These are phyloP conservation scores for Gonioctena quinquepunctata DNA, from an alignment of 1,140 invertebrate species.

Conservation along the genomic window DNA sequence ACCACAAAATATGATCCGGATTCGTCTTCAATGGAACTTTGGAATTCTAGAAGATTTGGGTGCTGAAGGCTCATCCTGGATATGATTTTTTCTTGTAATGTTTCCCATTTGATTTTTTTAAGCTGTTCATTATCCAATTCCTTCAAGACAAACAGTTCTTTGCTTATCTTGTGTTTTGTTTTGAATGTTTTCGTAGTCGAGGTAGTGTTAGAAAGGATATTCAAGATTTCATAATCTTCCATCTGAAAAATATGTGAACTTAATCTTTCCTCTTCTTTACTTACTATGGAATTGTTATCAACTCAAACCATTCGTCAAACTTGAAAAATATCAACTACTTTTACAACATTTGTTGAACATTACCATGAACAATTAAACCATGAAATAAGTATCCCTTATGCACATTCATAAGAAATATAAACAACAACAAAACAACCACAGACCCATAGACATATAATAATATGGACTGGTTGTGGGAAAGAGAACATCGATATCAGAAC, in stretches of 20 bases:
- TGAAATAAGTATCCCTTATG: too few species aligned
- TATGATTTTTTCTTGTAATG: slow-evolving; percentile 51
- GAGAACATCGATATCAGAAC: too few species aligned
- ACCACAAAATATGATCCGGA: slow-evolving; percentile 59
- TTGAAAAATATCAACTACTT: too few species aligned
- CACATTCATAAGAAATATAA: too few species aligned
- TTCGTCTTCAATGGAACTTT: slow-evolving; percentile 37
- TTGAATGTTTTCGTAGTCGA: slow-evolving; percentile 69
- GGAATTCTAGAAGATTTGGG: slow-evolving; percentile 39
- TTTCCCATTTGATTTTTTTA: slow-evolving; percentile 61
- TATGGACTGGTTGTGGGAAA: too few species aligned
- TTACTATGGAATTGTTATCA: too few species aligned
- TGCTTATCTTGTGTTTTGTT: slow-evolving; percentile 60
- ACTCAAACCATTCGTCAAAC: too few species aligned
- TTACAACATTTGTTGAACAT: too few species aligned
- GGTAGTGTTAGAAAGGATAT: slow-evolving; percentile 65
- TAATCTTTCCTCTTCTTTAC: too few species aligned
- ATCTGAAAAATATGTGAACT: slow-evolving; percentile 27
- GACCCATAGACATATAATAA: too few species aligned
- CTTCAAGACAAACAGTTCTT: slow-evolving; percentile 66
- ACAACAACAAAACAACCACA: too few species aligned
- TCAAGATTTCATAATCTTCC: slow-evolving; percentile 59
- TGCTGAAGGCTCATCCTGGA: slow-evolving; percentile 24
- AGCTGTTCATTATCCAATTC: slow-evolving; percentile 65
- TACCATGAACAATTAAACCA: too few species aligned